Base-by-base conservation (phyloP, 2,113 vertebrate species). In the Datnioides undecimradiatus region DNA sequence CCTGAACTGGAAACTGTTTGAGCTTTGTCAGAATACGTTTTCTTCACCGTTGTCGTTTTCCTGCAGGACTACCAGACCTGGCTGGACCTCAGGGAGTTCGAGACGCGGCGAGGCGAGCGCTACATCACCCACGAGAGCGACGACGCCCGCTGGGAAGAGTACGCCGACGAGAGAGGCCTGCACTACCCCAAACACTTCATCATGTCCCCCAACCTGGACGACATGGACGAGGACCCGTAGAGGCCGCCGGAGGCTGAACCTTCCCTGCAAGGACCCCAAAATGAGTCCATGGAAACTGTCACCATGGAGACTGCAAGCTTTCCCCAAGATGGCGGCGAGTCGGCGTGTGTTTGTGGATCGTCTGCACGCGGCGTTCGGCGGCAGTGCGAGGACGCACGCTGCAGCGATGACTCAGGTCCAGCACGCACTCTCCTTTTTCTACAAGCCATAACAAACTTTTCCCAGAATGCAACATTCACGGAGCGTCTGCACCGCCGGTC, bases 41-140 rank as follows among this genome's bases (percentile, higher is more conserved):
- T 54, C 27, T n/a, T 34, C 4, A 2, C 16, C 6, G 6, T 49
- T 36, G 23, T n/a, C n/a, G n/a, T n/a, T n/a, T n/a, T 23, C 31
- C 1, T 54, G 11, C 90, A 98, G 97, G 97, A 98, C 92, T 98
- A 97, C 89, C 96, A 98, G 89, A 98, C 97, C 5, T 98, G 97
- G 97, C 92, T 97, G 84, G 97, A 98, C 89, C 96, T 98, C 77
- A 92, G 97, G 90, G 97, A 99, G 90, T 97, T 99, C 63, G 97
- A 99, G 94, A 97, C 96, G 0, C 96, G 96, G 31, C 94, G 96
- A 16, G 96, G 97, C 11, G 96, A 99, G 78, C 97, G 97, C 79
- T 99, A 98, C 79, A 97, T 99, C 82, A 99, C 97, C 45, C 97
- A 98, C 0, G 97, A 98, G 90, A 98, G 97, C 1, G 97, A 98